These are phyloP conservation scores for Momotus momota DNA, from an alignment of 2,797 vertebrate species.

Conservation along the genomic window DNA sequence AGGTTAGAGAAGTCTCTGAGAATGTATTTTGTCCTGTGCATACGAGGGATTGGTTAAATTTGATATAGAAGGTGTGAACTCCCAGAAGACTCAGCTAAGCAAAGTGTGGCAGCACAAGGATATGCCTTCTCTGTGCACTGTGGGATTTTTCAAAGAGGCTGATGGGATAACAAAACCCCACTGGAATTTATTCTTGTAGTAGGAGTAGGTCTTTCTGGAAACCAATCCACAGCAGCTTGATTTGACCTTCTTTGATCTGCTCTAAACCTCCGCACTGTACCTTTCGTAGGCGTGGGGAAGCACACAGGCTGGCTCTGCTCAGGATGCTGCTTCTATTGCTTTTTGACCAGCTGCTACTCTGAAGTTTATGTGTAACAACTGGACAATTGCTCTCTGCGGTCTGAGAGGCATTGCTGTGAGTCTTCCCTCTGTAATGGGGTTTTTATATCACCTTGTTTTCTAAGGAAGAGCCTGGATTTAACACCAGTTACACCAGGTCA, in stretches of 20 bases:
- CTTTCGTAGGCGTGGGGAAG: neutral
- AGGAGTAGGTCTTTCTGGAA: neutral
- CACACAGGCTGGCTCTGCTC: neutral
- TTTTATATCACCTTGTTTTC: neutral
- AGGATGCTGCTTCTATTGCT: neutral
- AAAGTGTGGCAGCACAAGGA: neutral
- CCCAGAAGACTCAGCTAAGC: neutral
- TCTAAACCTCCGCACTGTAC: neutral
- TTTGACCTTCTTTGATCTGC: neutral
- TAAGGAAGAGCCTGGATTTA: neutral
- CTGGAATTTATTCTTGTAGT: neutral
- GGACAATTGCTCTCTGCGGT: neutral
- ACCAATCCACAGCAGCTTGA: neutral
- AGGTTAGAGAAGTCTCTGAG: neutral
- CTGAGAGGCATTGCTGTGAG: neutral
- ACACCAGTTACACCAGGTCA: neutral
- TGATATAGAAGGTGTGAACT: neutral
- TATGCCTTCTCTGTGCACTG: neutral
- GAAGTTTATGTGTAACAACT: fast-evolving
- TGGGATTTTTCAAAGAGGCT: neutral
- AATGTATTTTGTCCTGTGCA: neutral
- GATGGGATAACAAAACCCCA: neutral
- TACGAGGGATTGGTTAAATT: neutral
- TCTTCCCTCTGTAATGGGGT: neutral
- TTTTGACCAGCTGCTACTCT: neutral